Conservation (phyloP, 2,888 invertebrate genomes). For the Microctonus hyperodae region DNA sequence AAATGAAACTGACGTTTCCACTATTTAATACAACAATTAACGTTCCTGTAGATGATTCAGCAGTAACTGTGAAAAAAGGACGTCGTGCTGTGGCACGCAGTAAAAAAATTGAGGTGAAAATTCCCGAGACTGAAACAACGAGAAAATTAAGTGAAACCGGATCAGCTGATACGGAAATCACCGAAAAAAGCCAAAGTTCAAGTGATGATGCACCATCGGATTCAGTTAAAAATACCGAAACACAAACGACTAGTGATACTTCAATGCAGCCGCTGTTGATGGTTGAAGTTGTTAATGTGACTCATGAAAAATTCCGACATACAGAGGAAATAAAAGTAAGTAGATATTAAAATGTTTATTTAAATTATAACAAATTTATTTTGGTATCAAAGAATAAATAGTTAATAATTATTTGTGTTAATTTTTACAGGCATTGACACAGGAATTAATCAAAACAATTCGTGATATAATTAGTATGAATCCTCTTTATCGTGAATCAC, state of each 20-base stretch:
- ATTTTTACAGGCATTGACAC: slow-evolving; percentile 78
- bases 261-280: slow-evolving; percentile 73
- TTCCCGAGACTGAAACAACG: slow-evolving; percentile 13
- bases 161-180: slow-evolving; percentile 32
- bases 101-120: slow-evolving; percentile 45
- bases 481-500: slow-evolving; percentile 94
- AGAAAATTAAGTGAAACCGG: slow-evolving; percentile 34
- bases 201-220: neutral
- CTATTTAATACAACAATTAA: slow-evolving; percentile 83
- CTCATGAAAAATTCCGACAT: slow-evolving; percentile 86
- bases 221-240: slow-evolving; percentile 11
- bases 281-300: slow-evolving; percentile 93
- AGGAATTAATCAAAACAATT: slow-evolving; percentile 97
- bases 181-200: slow-evolving; percentile 25
- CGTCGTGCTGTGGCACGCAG: slow-evolving; percentile 49
- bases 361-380: slow-evolving; percentile 5
- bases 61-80: slow-evolving; percentile 64
- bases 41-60: slow-evolving; percentile 80
- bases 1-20: slow-evolving; percentile 84
- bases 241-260: slow-evolving; percentile 23
- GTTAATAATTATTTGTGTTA: neutral
- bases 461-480: slow-evolving; percentile 97
- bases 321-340: slow-evolving; percentile 91
- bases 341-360: neutral
- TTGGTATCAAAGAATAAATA: neutral